Evolutionary conservation across 37 sponge, comb jelly and placozoan genomes (phyloP), one percentile per base, ranked within the genome.

Genomic region (Aplysina aerophoba): DNA sequence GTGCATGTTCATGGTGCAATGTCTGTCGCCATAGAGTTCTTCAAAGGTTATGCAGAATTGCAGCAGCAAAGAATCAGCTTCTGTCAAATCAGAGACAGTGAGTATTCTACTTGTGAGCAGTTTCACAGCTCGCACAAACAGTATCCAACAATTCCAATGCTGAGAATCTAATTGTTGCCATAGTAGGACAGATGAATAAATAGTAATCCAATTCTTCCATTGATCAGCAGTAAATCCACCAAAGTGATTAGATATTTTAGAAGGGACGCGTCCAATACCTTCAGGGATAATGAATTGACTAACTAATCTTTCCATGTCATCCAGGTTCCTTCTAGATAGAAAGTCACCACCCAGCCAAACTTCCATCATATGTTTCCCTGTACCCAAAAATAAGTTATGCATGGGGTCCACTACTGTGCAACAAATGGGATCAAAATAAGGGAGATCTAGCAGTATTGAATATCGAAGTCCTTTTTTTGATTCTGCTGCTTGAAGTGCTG

Each of bases 381-480:
- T 81, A 17, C 86, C 86, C 2, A 90, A 41, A 21, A 85, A 86
- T 57, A 90, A 14, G 54, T 84, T 84, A 31, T 91, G 91, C 88
- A 91, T 91, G 19, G 88, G 88, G 80, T 91, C 91, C 21, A 90
- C 73, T 13, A 87, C 64, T 81, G 83, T 84, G 31, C 15, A 73
- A 5, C 88, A 44, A 30, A 91, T 60, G 31, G 64, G 24, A 59
- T 91, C 85, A 79, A 87, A 84, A 36, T 87, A 84, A n/a, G 84
- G 73, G 19, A 91, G 64, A 2, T 59, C 5, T 20, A 87, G 19
- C 39, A 91, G 82, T 20, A 59, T 63, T 27, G 85, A 87, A 41
- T 91, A 91, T 21, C 75, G 84, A 17, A 73, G 35, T 30, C 91
- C 88, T 79, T 40, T 28, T 59, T 33, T 56, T 39, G 14, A 30